Evolutionary conservation across 2,113 vertebrate genomes (phyloP).

Genomic region (Cyrtonyx montezumae): DNA sequence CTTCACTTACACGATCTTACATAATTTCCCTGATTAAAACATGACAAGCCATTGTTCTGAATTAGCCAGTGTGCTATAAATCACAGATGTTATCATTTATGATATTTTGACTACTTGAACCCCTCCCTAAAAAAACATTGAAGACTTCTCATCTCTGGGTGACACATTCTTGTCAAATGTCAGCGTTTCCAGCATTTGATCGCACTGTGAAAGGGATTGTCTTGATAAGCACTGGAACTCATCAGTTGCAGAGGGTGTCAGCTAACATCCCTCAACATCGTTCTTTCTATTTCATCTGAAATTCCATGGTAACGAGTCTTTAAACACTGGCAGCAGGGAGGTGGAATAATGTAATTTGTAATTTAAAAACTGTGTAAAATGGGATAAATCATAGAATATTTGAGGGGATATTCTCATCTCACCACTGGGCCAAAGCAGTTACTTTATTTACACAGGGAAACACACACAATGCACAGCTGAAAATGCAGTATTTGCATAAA

Average conservation of each 20-base stretch:
- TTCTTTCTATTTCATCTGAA: constrained; percentile 25
- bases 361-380: neutral
- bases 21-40: neutral
- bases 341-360: neutral
- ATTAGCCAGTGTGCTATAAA: neutral
- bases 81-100: neutral
- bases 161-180: constrained; percentile 9
- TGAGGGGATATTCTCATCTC: neutral
- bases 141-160: neutral
- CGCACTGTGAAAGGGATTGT: neutral
- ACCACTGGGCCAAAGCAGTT: neutral
- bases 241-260: neutral
- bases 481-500: neutral
- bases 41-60: neutral
- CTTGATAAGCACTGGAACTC: neutral
- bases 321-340: constrained; percentile 9
- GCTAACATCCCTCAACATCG: neutral
- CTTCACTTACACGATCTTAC: neutral
- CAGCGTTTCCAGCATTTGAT: neutral
- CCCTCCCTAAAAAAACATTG: neutral
- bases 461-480: rapidly evolving
- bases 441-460: rapidly evolving
- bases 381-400: neutral
- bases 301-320: constrained; percentile 17
- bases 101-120: neutral